Evolutionary conservation across 2,797 vertebrate species (phyloP).

Genomic region (Menidia menidia): DNA sequence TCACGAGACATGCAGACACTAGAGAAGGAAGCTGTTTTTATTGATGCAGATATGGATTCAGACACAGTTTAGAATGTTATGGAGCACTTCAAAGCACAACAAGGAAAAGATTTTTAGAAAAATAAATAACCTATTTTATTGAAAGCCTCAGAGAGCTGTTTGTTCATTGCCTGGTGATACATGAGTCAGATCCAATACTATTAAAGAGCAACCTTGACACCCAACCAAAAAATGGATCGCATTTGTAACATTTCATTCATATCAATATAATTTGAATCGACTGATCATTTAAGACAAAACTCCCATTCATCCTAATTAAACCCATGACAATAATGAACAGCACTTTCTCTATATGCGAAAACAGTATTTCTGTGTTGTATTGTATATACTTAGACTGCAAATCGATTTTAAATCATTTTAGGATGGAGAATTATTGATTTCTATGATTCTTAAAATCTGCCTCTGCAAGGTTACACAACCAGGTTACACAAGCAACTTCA

Average conservation of each 20-base stretch:
- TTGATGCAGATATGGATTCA: background rate
- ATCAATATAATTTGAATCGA: no score
- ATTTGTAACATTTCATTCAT: background rate
- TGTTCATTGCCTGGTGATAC: background rate
- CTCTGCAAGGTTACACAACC: background rate
- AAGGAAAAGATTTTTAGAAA: conserved; percentile 14
- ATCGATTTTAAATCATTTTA: no score
- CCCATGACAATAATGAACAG: no score
- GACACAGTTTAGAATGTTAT: conserved; percentile 18
- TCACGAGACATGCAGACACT: conserved; percentile 41
- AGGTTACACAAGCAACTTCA: background rate
- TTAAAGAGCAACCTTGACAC: background rate
- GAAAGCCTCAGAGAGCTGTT: conserved; percentile 3
- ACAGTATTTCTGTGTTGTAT: no score
- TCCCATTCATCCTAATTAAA: no score
- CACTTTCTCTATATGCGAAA: no score
- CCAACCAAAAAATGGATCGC: background rate
- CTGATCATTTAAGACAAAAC: no score
- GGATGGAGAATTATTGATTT: background rate
- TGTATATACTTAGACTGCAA: no score
- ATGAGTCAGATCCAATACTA: conserved; percentile 1
- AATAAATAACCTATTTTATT: conserved; percentile 23
- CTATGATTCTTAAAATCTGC: background rate
- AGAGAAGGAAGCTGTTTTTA: conserved; percentile 30
- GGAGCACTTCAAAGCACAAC: conserved; percentile 4